Base-by-base conservation (phyloP, 1,140 invertebrate genomes). In the Papilio aristodemus region DNA sequence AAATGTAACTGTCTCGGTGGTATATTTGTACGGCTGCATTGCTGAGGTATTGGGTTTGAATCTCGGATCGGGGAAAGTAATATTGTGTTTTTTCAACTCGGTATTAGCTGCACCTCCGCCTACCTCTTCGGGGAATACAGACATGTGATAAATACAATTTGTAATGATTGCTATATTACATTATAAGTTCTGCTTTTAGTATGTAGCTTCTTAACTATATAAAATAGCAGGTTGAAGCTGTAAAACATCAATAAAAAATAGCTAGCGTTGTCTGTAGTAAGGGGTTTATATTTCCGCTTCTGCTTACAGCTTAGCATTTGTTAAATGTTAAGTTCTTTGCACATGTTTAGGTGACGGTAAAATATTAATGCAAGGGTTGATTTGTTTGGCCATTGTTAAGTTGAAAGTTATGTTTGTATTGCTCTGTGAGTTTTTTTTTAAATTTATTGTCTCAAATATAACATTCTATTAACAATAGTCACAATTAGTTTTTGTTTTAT, bases 351-450 rank as follows among this genome's bases (percentile, higher is more conserved):
- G 74, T 77, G 76, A 81, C 79, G 78, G 80, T 85, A 78, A 86
- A 85, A 82, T 85, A 86, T 85, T 79, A 72, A 86, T 63, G 67
- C 69, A 76, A 74, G 84, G 84, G 81, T 83, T 83, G 78, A 78
- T 73, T 77, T 77, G 77, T 83, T 83, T 85, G 75, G 75, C 75
- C 73, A 83, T 82, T 81, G 79, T 84, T 81, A 83, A 81, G 76
- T 79, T 68, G 67, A 81, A 74, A 79, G 78, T 71, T 72, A 75
- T 85, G 75, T 81, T 78, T 81, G 79, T 58, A 78, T 79, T 78
- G 79, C 68, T 76, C 78, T 77, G 72, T 60, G 58, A 67, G 67
- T 77, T 74, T 79, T 70, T 73, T 69, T 69, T 71, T 73, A 57
- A 32, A 66, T 66, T 66, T 50, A 66, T 66, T 36, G 43, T 66